These are phyloP conservation scores for Thelohanellus kitauei DNA, from an alignment of 30 jellyfish, hydroid and myxozoan species.

Conservation along the genomic window DNA sequence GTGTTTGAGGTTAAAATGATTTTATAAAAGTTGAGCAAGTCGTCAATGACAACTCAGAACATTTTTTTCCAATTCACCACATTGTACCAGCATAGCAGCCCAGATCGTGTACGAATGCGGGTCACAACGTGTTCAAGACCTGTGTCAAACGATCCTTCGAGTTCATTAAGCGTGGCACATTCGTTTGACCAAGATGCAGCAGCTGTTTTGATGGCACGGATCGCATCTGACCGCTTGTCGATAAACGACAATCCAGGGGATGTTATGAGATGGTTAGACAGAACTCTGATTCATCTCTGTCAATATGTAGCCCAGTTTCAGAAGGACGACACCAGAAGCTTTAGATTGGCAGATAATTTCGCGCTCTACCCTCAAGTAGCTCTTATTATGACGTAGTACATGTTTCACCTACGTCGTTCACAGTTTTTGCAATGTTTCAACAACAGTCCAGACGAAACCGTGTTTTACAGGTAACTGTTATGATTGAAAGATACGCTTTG, in stretches of 20 bases:
- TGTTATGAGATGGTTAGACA: constrained; percentile 70
- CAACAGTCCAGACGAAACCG: constrained; percentile 93
- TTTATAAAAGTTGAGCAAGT: not conserved
- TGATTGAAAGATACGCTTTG: constrained; percentile 16
- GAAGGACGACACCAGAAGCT: constrained; percentile 44
- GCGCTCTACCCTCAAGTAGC: constrained; percentile 84
- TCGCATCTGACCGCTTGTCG: constrained; percentile 80
- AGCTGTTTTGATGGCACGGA: constrained; percentile 85
- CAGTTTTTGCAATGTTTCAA: constrained; percentile 76
- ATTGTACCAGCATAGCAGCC: constrained; percentile 54
- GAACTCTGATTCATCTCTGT: constrained; percentile 50
- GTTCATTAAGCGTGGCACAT: constrained; percentile 9
- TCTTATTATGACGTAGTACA: constrained; percentile 17
- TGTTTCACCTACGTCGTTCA: constrained; percentile 83
- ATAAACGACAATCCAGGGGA: constrained; percentile 78
- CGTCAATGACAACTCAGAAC: not conserved
- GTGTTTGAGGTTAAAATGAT: constrained; percentile 32
- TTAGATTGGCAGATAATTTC: constrained; percentile 46
- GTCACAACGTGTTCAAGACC: constrained; percentile 95
- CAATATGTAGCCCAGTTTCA: constrained; percentile 58
- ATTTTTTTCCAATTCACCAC: constrained; percentile 35
- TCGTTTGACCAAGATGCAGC: constrained; percentile 94
- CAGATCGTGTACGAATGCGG: constrained; percentile 62
- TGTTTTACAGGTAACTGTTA: constrained; percentile 29
- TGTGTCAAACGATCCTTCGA: constrained; percentile 22